These are phyloP conservation scores for Ellobius talpinus DNA, from an alignment of 2,113 vertebrate species.

Conservation along the genomic window DNA sequence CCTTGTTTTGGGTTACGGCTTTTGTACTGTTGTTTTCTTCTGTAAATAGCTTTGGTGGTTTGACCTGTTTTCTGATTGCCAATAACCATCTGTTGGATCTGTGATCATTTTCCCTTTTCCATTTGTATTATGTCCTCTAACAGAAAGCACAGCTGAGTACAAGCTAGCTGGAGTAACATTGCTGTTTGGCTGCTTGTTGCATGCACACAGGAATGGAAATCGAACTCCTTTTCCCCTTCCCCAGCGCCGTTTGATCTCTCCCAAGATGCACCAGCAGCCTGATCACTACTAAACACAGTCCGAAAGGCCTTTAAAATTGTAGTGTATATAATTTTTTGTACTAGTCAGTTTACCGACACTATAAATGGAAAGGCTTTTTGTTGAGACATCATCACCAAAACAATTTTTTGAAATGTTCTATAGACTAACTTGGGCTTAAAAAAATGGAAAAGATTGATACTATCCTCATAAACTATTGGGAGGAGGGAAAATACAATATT, in stretches of 20 bases:
- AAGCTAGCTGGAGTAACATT: constrained; percentile 93
- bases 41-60: constrained; percentile 62
- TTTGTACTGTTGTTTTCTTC: constrained; percentile 43
- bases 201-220: constrained; percentile 96
- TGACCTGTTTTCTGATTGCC: constrained; percentile 82
- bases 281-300: constrained; percentile 91
- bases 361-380: constrained; percentile 85
- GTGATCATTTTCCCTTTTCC: constrained; percentile 90
- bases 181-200: constrained; percentile 97
- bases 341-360: constrained; percentile 82
- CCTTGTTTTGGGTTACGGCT: constrained; percentile 16
- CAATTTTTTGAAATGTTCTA: constrained; percentile 80
- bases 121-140: constrained; percentile 91
- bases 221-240: constrained; percentile 90
- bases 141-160: constrained; percentile 92
- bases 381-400: constrained; percentile 78
- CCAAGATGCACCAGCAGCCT: constrained; percentile 93
- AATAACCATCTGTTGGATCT: constrained; percentile 85
- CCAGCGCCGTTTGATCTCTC: constrained; percentile 92
- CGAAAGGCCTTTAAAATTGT: constrained; percentile 85
- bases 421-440: constrained; percentile 73
- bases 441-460: constrained; percentile 64
- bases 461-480: constrained; percentile 64
- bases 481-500: constrained; percentile 59
- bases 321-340: constrained; percentile 79